Conservation (phyloP, 2,797 vertebrate species). For the Mormyrus hasselquistii region DNA sequence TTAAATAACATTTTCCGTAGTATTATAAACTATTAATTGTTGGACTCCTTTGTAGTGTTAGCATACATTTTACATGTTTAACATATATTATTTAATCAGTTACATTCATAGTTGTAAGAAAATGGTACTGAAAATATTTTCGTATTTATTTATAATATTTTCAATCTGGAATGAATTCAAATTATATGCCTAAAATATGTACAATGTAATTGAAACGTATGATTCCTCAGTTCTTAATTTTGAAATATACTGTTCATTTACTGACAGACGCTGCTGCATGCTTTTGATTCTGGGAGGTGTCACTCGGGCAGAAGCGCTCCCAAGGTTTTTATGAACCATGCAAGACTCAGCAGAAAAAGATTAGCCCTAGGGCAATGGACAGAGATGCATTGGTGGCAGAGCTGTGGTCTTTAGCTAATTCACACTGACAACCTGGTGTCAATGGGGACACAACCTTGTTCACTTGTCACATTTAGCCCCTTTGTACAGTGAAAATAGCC, state of each 20-base stretch:
- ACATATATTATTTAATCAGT: conserved; percentile 38
- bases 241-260: conserved; percentile 36
- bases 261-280: neutral
- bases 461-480: neutral
- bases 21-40: conserved; percentile 5
- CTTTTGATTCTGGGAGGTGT: neutral
- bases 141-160: neutral
- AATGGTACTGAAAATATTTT: conserved; percentile 26
- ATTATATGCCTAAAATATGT: conserved; percentile 16
- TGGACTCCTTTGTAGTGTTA: neutral
- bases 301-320: neutral
- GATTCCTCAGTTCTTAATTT: conserved; percentile 30
- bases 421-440: neutral
- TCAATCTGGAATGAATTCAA: conserved; percentile 25
- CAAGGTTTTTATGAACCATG: neutral
- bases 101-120: conserved; percentile 41
- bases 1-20: conserved; percentile 8
- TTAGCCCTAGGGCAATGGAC: neutral
- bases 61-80: conserved; percentile 33
- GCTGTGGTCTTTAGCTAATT: neutral
- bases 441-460: neutral
- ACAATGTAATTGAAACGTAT: conserved; percentile 22
- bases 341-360: neutral
- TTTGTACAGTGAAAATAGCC: neutral
- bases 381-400: neutral